These are phyloP conservation scores for Petromus typicus DNA, from an alignment of 2,113 vertebrate species.

Conservation along the genomic window DNA sequence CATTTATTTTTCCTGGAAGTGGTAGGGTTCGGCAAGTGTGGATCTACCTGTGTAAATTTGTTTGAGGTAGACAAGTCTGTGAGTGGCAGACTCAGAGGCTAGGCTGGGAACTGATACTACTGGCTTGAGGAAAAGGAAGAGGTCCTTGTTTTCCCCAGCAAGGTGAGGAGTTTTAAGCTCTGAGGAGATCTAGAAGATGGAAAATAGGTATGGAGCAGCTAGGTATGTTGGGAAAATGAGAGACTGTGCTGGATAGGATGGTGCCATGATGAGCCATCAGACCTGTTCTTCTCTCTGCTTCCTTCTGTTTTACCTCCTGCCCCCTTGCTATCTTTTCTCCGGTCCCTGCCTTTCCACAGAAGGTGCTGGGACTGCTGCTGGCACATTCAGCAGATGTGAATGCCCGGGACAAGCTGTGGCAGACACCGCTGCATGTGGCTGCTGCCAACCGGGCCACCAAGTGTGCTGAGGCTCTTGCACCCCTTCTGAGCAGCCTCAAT, in stretches of 20 bases:
- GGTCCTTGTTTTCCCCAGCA: constrained; percentile 29
- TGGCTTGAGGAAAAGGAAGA: constrained; percentile 40
- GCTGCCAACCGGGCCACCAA: constrained; percentile 94
- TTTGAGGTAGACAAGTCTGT: neutral
- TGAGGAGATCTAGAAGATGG: neutral
- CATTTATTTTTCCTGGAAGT: constrained; percentile 17
- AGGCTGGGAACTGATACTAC: neutral
- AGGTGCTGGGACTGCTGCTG: constrained; percentile 93
- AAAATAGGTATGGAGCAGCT: neutral
- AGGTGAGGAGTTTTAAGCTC: constrained; percentile 18
- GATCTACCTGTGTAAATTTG: neutral
- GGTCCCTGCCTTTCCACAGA: constrained; percentile 81
- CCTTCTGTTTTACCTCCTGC: constrained; percentile 22
- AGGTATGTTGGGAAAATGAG: neutral
- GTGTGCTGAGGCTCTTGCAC: constrained; percentile 92
- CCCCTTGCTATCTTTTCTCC: neutral
- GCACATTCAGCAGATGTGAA: constrained; percentile 94
- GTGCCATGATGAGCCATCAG: neutral
- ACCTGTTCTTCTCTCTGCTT: neutral
- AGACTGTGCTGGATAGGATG: neutral
- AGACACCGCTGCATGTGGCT: constrained; percentile 95
- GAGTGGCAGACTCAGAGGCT: neutral
- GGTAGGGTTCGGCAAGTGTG: neutral
- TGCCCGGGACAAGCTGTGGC: constrained; percentile 94
- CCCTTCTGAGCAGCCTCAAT: constrained; percentile 92